Base-by-base conservation (phyloP, 2,888 invertebrate species). In the Ichneumoninae sp. region DNA sequence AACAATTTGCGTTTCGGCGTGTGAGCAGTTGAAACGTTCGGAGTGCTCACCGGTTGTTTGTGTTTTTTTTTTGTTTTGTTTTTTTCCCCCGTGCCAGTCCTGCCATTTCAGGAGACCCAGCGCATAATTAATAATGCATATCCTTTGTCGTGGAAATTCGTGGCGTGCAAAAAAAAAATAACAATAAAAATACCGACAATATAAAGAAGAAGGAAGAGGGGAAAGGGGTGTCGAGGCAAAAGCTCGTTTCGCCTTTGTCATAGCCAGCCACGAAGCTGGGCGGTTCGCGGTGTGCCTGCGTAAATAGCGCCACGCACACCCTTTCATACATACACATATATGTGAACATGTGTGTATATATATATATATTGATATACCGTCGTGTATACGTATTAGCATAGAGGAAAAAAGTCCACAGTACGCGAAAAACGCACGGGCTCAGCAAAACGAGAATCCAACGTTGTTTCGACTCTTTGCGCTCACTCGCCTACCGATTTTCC, bases 121-220 rank as follows among this genome's bases (percentile, higher is more conserved):
- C 73, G 26, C 73, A n/a, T 60, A 60, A 73, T 73, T 73, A 73
- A 73, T 40, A 73, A 73, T 40, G 57, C 26, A 60, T 60, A 73
- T 60, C 73, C 57, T 73, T 73, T 73, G 73, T 60, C 44, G 60
- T 44, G 73, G 52, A 73, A 73, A 73, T 60, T 60, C 57, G 73
- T 57, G 40, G 26, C 7, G 44, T 22, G 36, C 1, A 60, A 85
- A 76, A 76, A 85, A 44, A 65, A 68, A 77, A 83, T 54, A 71
- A 65, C 47, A 57, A 10, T 10, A 63, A 73, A 50, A 52, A 36
- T 33, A 63, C 40, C 57, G 36, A 16, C 54, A 19, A 44, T 50
- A 70, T 74, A 60, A 33, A 44, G 16, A 47, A 60, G 16, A 52
- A 26, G 75, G 8, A 69, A 44, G 60, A 40, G 69, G 36, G 22